These are phyloP conservation scores for Ciconia nigra DNA, from an alignment of 2,797 vertebrate genomes.

Conservation along the genomic window DNA sequence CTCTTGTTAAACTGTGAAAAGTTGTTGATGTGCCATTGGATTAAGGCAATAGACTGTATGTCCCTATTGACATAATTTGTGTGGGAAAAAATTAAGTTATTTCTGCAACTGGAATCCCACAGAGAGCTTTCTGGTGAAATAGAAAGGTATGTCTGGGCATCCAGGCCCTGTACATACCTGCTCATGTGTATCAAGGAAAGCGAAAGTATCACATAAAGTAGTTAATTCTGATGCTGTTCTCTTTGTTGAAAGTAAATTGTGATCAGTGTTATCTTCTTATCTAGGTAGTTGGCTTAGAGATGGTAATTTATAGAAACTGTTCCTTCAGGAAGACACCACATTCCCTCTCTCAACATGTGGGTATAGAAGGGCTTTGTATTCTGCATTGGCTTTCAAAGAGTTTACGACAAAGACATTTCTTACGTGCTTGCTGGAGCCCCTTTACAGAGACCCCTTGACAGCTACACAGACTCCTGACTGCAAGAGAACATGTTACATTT, in stretches of 20 bases:
- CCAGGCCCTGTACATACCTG: neutral
- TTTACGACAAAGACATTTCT: neutral
- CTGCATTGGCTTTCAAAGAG: neutral
- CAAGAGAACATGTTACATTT: neutral
- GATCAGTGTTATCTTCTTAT: neutral
- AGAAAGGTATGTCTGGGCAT: neutral
- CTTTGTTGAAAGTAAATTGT: neutral
- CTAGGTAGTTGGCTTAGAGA: neutral
- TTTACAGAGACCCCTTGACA: neutral
- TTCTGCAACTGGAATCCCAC: neutral
- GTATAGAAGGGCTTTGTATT: neutral
- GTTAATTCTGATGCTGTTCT: neutral
- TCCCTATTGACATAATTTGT: neutral
- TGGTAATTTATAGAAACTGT: neutral
- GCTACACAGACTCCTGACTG: neutral
- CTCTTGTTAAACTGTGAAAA: neutral
- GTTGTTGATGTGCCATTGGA: neutral
- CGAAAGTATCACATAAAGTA: rapidly evolving
- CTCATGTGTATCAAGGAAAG: neutral
- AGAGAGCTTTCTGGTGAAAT: neutral
- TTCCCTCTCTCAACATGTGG: neutral
- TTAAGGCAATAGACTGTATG: neutral
- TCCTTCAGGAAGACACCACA: neutral
- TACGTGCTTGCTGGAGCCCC: neutral
- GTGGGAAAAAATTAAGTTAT: neutral